Conservation (phyloP, 2,888 invertebrate species). For the Synergus gifuensis region DNA sequence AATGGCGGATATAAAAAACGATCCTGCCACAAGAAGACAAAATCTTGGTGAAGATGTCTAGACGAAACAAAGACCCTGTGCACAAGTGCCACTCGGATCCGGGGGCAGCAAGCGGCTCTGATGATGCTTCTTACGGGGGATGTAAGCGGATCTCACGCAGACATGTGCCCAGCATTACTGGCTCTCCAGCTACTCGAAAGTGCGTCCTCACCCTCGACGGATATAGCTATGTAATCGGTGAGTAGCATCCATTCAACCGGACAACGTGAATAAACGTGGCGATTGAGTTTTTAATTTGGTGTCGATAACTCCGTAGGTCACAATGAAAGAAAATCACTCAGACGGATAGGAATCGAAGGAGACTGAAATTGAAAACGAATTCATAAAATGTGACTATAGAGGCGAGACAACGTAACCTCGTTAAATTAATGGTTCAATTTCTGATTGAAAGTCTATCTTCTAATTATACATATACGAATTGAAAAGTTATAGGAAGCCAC, state of each 20-base stretch:
- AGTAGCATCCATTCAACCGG: conserved; percentile 72
- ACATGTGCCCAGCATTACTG: conserved; percentile 73
- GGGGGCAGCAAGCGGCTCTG: conserved; percentile 75
- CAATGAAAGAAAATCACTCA: background rate
- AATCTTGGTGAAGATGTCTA: conserved; percentile 67
- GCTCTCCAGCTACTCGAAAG: conserved; percentile 82
- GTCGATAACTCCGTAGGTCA: background rate
- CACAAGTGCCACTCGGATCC: conserved; percentile 85
- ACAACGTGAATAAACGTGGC: background rate
- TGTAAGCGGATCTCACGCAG: conserved; percentile 52
- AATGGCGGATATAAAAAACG: background rate
- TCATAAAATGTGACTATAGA: background rate
- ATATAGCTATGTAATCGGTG: conserved; percentile 93
- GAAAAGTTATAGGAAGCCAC: background rate
- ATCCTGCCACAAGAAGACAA: conserved; percentile 3
- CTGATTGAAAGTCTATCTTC: background rate
- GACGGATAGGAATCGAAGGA: background rate
- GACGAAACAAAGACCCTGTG: conserved; percentile 81
- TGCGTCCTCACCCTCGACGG: conserved; percentile 92
- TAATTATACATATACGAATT: background rate
- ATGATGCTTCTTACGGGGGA: conserved; percentile 57
- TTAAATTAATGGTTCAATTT: background rate
- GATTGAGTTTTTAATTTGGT: background rate
- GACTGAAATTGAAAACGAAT: conserved; percentile 8
- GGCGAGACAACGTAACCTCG: background rate